Evolutionary conservation across 2,888 invertebrate species (phyloP).

Genomic region (Minunthozetes semirufus): DNA sequence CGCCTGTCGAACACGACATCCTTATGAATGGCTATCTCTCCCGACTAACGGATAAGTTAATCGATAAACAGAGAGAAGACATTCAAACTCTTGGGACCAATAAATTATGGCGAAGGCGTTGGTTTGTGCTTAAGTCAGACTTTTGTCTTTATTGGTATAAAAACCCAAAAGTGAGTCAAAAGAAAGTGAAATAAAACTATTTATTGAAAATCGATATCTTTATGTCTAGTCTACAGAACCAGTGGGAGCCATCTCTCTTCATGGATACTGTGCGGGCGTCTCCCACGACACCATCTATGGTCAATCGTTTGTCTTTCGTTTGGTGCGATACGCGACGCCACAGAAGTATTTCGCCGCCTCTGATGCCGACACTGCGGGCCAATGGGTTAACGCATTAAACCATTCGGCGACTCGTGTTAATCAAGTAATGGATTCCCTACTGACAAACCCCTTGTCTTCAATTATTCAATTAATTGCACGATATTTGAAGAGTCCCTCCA

Average conservation of each 20-base stretch:
- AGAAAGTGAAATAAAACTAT: background rate
- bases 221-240: constrained; percentile 53
- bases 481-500: background rate
- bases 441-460: background rate
- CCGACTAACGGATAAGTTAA: constrained; percentile 30
- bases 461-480: constrained; percentile 20
- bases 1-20: constrained; percentile 1
- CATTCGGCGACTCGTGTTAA: constrained; percentile 69
- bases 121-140: constrained; percentile 83
- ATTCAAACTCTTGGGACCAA: constrained; percentile 30
- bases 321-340: constrained; percentile 55
- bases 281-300: constrained; percentile 53
- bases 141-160: constrained; percentile 93
- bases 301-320: constrained; percentile 48
- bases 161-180: constrained; percentile 66
- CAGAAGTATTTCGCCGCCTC: constrained; percentile 73
- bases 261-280: constrained; percentile 66
- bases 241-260: constrained; percentile 77
- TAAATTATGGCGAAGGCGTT: constrained; percentile 69
- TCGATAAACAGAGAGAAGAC: constrained; percentile 2
- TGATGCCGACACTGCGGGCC: constrained; percentile 59
- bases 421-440: constrained; percentile 52
- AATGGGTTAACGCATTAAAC: constrained; percentile 67
- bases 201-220: constrained; percentile 1
- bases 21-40: constrained; percentile 35